These are phyloP conservation scores for Philereme transversata DNA, from an alignment of 2,888 invertebrate species.

Conservation along the genomic window DNA sequence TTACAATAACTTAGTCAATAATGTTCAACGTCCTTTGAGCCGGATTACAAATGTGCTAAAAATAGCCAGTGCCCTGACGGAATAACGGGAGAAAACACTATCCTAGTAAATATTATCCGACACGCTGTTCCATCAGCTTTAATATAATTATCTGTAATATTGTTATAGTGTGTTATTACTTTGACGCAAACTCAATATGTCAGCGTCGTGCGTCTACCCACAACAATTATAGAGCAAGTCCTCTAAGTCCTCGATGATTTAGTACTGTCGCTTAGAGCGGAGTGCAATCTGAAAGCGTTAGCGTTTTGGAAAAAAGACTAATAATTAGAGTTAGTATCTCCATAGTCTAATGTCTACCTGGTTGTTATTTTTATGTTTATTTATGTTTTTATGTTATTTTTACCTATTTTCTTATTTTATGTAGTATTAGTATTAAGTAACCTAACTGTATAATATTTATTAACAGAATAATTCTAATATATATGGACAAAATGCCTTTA, in stretches of 20 bases:
- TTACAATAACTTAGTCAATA: no score
- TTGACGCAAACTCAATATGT: conserved; percentile 40
- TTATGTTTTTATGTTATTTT: no score
- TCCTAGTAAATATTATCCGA: conserved; percentile 5
- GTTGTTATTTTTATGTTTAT: no score
- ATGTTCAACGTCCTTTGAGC: background rate
- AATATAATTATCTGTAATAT: conserved; percentile 20
- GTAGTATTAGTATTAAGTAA: no score
- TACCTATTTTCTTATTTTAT: no score
- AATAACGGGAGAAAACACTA: background rate
- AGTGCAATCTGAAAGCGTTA: conserved; percentile 15
- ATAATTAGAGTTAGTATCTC: no score
- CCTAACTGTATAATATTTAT: no score
- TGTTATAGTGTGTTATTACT: conserved; percentile 28
- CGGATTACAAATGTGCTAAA: background rate
- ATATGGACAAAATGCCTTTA: no score
- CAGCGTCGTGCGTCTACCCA: conserved; percentile 36
- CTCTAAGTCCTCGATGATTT: conserved; percentile 52
- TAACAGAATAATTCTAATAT: no score
- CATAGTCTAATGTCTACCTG: no score
- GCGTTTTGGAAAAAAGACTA: background rate
- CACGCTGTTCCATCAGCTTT: conserved; percentile 9
- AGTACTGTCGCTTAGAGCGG: conserved; percentile 34
- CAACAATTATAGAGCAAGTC: conserved; percentile 51
- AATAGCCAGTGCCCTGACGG: background rate